Conservation (phyloP, 1,140 invertebrate species). For the Scaptomyza hsui region DNA sequence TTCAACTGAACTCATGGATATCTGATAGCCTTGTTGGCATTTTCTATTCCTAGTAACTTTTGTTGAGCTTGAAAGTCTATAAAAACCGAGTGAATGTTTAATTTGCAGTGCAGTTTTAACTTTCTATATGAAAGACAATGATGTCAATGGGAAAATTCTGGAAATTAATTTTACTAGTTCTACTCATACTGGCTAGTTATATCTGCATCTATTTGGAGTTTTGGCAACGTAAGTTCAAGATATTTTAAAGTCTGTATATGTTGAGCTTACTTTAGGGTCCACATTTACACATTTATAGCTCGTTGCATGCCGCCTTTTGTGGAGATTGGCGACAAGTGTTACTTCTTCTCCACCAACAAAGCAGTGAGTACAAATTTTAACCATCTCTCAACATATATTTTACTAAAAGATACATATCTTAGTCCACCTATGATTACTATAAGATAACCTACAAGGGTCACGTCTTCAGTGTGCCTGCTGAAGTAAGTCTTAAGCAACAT, state of each 20-base stretch:
- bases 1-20: not conserved
- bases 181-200: slow-evolving; percentile 40
- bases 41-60: not conserved
- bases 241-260: not conserved
- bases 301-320: slow-evolving; percentile 55
- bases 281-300: slow-evolving; percentile 28
- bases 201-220: slow-evolving; percentile 40
- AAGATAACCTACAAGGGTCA: slow-evolving; percentile 53
- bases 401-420: not conserved
- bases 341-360: slow-evolving; percentile 66
- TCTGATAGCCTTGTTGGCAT: too few relatives aligned
- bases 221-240: slow-evolving; percentile 36
- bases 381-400: not conserved
- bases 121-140: not conserved
- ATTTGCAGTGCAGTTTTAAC: not conserved
- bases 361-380: slow-evolving; percentile 37
- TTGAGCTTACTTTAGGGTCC: not conserved
- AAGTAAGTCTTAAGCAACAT: slow-evolving; percentile 31
- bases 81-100: not conserved
- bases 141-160: slow-evolving; percentile 35
- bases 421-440: slow-evolving; percentile 63
- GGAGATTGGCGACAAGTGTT: slow-evolving; percentile 47
- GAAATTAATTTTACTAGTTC: slow-evolving; percentile 9
- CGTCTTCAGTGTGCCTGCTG: slow-evolving; percentile 49
- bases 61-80: slow-evolving; percentile 8